Evolutionary conservation across 1,140 invertebrate species (phyloP), one percentile per base, ranked within the genome.

Genomic region (Psix sp.): DNA sequence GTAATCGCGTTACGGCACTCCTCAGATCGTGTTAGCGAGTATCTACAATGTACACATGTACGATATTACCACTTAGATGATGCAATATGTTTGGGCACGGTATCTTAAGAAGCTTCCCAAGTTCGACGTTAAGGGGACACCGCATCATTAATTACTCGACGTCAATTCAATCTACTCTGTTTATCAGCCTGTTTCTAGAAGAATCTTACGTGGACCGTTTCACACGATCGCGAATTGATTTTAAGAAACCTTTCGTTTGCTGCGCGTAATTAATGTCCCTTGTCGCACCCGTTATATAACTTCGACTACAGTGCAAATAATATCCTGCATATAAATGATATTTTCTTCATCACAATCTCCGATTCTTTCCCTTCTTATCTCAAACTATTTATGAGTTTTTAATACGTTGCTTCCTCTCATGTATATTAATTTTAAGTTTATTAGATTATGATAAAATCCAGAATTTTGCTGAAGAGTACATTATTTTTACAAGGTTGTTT

Each of bases 1-100:
- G 65, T 66, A 74, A 62, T 62, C 62, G 56, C 51, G 56, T 67
- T 67, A 63, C 48, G 73, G 73, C 65, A 75, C 73, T 75, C 65
- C 72, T 68, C 52, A 7, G 39, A 65, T 75, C 65, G 56, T 60
- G 72, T 65, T 74, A 31, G 39, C 72, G 29, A 46, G 45, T 65
- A 48, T 14, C 46, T 52, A 40, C 39, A 33, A 60, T 65, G 49
- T 70, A 74, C 46, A 74, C 59, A 56, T 70, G 65, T 74, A 68
- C 57, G 26, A 65, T 67, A 54, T 63, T 70, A 42, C 60, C 42
- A 42, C 52, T 46, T 36, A 40, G 73, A 17, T 75, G 59, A 70
- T 54, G 73, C 65, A 75, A 75, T 31, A 46, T 24, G 29, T 68
- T 65, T 54, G 59, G 73, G 65, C 52, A 70, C 60, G 73, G 60